These are phyloP conservation scores for Drepanosiphum platanoidis DNA, from an alignment of 2,888 invertebrate genomes.

Conservation along the genomic window DNA sequence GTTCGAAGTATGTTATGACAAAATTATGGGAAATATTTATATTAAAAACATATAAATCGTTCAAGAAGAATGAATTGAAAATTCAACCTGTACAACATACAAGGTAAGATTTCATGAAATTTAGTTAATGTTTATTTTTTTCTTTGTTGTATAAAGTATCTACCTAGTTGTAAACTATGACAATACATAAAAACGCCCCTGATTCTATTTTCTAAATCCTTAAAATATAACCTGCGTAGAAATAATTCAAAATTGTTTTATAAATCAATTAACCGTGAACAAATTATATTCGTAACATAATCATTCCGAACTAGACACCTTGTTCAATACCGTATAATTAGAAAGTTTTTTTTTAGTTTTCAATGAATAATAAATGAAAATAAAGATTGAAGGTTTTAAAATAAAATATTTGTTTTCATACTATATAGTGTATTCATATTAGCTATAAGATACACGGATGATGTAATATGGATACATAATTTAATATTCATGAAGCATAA, in stretches of 20 bases:
- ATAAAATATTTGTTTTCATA: not conserved
- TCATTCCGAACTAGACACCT: not conserved
- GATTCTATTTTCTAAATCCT: too few relatives aligned
- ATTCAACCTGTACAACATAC: too few relatives aligned
- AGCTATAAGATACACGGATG: too few relatives aligned
- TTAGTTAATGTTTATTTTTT: not conserved
- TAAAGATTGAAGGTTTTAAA: not conserved
- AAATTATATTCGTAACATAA: not conserved
- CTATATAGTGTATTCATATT: too few relatives aligned
- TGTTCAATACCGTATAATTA: not conserved
- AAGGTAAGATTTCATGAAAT: not conserved
- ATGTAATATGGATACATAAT: too few relatives aligned
- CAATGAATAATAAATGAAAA: not conserved
- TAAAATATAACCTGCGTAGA: not conserved
- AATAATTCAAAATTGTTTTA: not conserved
- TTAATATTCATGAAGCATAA: not conserved
- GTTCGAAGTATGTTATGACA: too few relatives aligned
- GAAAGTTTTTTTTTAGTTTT: not conserved
- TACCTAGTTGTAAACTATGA: too few relatives aligned
- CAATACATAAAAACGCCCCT: too few relatives aligned
- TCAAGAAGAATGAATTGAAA: too few relatives aligned
- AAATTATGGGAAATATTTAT: too few relatives aligned
- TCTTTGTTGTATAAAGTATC: not conserved
- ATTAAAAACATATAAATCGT: too few relatives aligned
- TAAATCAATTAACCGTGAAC: not conserved